Evolutionary conservation across 1,140 invertebrate genomes (phyloP).

Genomic region (Parasteatoda tepidariorum): DNA sequence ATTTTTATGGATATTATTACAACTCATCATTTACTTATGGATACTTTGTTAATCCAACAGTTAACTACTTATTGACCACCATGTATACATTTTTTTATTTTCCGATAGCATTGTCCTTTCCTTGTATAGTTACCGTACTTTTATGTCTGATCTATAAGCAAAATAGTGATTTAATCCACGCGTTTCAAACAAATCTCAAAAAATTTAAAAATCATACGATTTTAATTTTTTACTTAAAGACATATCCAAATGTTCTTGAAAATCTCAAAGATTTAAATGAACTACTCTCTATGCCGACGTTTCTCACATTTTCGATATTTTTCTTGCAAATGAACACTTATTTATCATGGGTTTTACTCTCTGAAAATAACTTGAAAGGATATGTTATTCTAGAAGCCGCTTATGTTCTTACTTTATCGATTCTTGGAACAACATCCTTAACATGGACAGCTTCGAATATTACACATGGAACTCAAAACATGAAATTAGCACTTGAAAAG

Average conservation of each 20-base stretch:
- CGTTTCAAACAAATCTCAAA: too few relatives aligned
- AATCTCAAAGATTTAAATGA: not conserved
- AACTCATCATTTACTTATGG: not conserved
- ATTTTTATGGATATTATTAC: too few relatives aligned
- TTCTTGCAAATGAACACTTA: not conserved
- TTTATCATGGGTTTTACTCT: not conserved
- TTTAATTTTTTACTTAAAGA: not conserved
- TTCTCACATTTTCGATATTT: not conserved
- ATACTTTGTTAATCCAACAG: not conserved
- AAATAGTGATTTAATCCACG: not conserved
- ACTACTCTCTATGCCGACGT: not conserved
- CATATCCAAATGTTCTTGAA: not conserved
- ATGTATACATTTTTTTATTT: not conserved
- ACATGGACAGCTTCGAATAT: not conserved
- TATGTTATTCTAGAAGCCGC: not conserved
- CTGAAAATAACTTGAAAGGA: too few relatives aligned
- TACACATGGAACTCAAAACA: not conserved
- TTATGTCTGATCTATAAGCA: not conserved
- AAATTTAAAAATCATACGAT: not conserved
- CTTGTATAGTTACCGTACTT: not conserved
- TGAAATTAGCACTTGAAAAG: not conserved
- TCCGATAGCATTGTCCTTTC: not conserved
- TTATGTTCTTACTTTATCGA: not conserved
- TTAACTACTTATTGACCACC: not conserved
- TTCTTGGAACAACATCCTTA: not conserved